These are phyloP conservation scores for Carcina quercana DNA, from an alignment of 2,888 invertebrate genomes.

Conservation along the genomic window DNA sequence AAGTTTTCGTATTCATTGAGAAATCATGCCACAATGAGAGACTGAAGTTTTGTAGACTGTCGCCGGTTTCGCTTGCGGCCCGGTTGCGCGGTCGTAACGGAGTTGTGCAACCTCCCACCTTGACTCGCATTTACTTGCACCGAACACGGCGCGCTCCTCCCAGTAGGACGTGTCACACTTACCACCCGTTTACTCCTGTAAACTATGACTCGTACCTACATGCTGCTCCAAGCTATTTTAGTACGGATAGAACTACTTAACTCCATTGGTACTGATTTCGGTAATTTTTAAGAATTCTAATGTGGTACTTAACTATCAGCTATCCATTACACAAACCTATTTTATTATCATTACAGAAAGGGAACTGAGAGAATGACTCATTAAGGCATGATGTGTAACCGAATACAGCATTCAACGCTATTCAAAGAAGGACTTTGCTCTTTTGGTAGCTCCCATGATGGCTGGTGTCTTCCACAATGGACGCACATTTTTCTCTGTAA, in stretches of 20 bases:
- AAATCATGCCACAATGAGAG: too few species aligned
- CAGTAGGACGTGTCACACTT: slow-evolving; percentile 22
- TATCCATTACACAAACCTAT: too few species aligned
- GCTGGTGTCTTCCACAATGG: slow-evolving; percentile 25
- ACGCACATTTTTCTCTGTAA: slow-evolving; percentile 24
- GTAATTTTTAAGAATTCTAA: too few species aligned
- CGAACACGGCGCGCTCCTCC: slow-evolving; percentile 33
- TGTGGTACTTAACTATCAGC: slow-evolving; percentile 7
- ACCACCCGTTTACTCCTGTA: slow-evolving; percentile 24
- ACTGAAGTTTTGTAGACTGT: too few species aligned
- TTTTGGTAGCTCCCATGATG: slow-evolving; percentile 28
- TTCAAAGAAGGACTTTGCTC: slow-evolving; percentile 21
- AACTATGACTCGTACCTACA: slow-evolving; percentile 24
- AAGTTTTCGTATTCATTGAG: too few species aligned
- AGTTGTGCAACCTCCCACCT: slow-evolving; percentile 51
- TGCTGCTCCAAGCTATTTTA: background rate
- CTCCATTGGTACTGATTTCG: too few species aligned
- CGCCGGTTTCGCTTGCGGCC: slow-evolving; percentile 10
- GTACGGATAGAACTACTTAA: slow-evolving; percentile 11
- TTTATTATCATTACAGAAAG: background rate
- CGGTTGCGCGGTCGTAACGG: slow-evolving; percentile 30
- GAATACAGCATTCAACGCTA: slow-evolving; percentile 14
- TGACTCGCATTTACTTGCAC: slow-evolving; percentile 51
- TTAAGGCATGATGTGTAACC: slow-evolving; percentile 17
- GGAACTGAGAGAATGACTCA: slow-evolving; percentile 8